Conservation (phyloP, 2,113 vertebrate genomes). For the Pluvianellus socialis region DNA sequence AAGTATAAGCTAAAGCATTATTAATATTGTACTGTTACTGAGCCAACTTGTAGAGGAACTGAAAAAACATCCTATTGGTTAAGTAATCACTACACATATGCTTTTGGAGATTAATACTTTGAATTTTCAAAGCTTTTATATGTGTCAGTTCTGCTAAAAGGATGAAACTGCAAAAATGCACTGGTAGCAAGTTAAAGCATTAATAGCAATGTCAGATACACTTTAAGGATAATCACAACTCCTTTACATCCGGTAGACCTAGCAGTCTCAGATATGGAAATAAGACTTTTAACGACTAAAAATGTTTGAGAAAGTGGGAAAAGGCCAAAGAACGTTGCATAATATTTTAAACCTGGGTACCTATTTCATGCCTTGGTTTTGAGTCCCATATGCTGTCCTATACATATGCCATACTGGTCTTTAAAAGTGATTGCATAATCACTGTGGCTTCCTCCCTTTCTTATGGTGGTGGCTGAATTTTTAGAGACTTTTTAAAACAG, state of each 20-base stretch:
- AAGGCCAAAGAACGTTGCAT: neutral
- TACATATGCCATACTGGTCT: fast-evolving
- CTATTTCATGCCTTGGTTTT: neutral
- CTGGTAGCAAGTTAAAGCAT: constrained; percentile 45
- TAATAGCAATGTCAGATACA: constrained; percentile 48
- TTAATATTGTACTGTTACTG: constrained; percentile 58
- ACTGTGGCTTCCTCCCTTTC: neutral
- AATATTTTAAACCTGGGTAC: neutral
- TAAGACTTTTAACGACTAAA: constrained; percentile 33
- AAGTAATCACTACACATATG: constrained; percentile 48
- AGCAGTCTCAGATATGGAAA: constrained; percentile 55
- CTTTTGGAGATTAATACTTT: constrained; percentile 51
- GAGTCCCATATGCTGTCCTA: neutral
- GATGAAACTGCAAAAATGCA: constrained; percentile 58
- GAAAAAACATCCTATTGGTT: constrained; percentile 42
- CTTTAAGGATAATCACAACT: constrained; percentile 50
- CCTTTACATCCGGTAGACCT: constrained; percentile 27
- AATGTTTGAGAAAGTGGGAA: neutral
- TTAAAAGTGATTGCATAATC: neutral
- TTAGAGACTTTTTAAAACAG: neutral
- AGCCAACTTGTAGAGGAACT: constrained; percentile 33
- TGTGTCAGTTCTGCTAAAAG: constrained; percentile 49
- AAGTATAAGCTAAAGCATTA: constrained; percentile 55
- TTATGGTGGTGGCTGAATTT: neutral
- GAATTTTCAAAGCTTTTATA: constrained; percentile 53